Evolutionary conservation across 2,797 vertebrate species (phyloP).

Genomic region (Pantherophis alleghaniensis): DNA sequence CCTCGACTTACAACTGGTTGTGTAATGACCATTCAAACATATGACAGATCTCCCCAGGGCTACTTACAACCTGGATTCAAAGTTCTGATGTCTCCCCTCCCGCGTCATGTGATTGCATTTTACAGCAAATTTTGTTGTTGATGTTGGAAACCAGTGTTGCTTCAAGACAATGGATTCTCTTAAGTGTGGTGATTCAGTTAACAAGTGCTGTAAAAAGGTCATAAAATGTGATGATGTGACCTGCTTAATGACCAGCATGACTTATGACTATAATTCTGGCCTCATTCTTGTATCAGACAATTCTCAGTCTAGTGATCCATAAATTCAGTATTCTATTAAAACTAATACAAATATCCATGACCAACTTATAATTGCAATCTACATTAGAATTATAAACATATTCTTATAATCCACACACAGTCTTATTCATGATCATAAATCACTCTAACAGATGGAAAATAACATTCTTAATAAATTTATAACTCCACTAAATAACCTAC

Average conservation of each 20-base stretch:
- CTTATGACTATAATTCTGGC: not conserved
- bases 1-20: not conserved
- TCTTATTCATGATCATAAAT: not conserved
- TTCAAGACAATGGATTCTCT: not conserved
- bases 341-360: not conserved
- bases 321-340: not conserved
- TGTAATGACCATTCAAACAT: not conserved
- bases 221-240: not conserved
- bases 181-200: not conserved
- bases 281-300: not conserved
- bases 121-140: not conserved
- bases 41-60: not conserved
- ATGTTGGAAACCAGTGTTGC: not conserved
- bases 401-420: not conserved
- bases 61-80: not conserved
- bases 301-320: not conserved
- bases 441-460: not conserved
- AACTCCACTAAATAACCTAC: not conserved
- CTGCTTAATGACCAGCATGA: not conserved
- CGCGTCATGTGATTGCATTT: not conserved
- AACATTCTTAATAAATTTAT: not conserved
- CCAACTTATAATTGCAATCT: not conserved
- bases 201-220: not conserved
- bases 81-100: not conserved
- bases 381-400: not conserved